phyloP scores from a whole-genome alignment of 2,113 vertebrate genomes.

The Ailuropoda melanoleuca region DNA sequence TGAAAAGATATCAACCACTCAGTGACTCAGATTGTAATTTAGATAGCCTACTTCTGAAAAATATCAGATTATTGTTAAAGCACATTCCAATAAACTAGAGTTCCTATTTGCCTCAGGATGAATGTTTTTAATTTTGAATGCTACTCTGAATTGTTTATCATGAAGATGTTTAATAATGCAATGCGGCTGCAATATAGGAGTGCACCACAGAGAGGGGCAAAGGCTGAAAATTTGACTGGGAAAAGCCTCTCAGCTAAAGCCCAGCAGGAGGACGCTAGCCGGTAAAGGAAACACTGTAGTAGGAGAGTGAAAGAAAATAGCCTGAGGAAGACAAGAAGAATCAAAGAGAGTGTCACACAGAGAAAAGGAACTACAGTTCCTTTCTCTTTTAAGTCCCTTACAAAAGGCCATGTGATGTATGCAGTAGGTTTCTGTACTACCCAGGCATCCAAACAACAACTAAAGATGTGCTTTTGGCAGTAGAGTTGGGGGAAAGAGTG shows the following conservation, averaged over 20 bases:
- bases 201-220: neutral
- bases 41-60: neutral
- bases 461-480: neutral
- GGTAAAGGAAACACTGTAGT: neutral
- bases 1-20: neutral
- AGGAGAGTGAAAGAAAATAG: neutral
- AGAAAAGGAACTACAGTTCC: neutral
- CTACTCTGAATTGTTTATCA: conserved; percentile 66
- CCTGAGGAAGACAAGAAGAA: neutral
- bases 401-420: neutral
- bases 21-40: neutral
- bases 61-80: conserved; percentile 36
- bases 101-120: conserved; percentile 61
- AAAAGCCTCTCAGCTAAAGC: neutral
- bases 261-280: neutral
- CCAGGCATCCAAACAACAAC: neutral
- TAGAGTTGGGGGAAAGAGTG: neutral
- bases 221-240: neutral
- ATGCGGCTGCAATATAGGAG: neutral
- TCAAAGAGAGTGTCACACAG: neutral
- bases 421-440: neutral
- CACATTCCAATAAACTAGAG: conserved; percentile 48
- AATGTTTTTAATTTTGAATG: conserved; percentile 75
- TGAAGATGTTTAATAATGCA: conserved; percentile 64
- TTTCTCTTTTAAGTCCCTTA: neutral